Evolutionary conservation across 1,140 invertebrate genomes (phyloP).

Genomic region (Drosophila ironensis): DNA sequence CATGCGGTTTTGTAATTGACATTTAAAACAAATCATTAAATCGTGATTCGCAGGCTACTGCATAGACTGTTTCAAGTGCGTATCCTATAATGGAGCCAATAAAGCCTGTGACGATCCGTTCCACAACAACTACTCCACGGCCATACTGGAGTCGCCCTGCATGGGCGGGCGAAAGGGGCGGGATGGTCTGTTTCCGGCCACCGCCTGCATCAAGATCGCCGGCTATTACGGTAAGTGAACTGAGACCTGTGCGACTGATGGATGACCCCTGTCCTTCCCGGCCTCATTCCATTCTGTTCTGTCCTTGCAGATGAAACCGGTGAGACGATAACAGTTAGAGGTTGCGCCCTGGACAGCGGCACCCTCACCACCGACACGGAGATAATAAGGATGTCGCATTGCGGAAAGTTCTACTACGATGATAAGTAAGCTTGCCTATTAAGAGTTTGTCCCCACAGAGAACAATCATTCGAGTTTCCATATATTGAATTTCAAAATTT

Average conservation of each 20-base stretch:
- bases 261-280: constrained; percentile 6
- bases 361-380: constrained; percentile 96
- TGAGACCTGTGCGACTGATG: background rate
- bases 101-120: constrained; percentile 97
- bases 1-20: no score
- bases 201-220: constrained; percentile 96
- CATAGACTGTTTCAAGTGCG: constrained; percentile 98
- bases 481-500: background rate
- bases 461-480: background rate
- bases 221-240: constrained; percentile 89
- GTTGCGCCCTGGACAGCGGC: constrained; percentile 95
- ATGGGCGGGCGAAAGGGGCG: constrained; percentile 95
- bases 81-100: constrained; percentile 94
- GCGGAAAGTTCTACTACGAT: constrained; percentile 94
- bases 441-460: background rate
- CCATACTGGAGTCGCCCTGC: constrained; percentile 94
- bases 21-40: no score
- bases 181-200: constrained; percentile 97
- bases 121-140: constrained; percentile 94
- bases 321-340: constrained; percentile 90
- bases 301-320: constrained; percentile 87
- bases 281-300: background rate
- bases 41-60: constrained; percentile 81
- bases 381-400: constrained; percentile 96
- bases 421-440: constrained; percentile 85